A percentile compares a stretch with the other conserved stretches of the same genome.
phyloP scores from a whole-genome alignment of 1,140 invertebrate genomes.

The Drosophila virilis region DNA sequence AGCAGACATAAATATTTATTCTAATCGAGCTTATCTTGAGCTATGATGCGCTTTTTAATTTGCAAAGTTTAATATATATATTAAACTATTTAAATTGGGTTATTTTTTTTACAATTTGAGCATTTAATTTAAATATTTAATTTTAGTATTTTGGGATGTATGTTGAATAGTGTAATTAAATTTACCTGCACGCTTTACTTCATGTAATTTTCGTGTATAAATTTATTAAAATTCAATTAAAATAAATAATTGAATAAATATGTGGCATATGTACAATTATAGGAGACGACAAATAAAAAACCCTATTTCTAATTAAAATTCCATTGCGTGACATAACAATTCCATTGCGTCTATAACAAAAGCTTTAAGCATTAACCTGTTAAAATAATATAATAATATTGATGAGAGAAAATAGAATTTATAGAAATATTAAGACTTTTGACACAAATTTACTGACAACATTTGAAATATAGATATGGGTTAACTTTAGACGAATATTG shows the following conservation, averaged over 20 bases:
- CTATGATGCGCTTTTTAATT: background rate
- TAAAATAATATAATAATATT: background rate
- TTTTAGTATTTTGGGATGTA: conserved; percentile 5
- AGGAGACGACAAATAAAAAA: conserved; percentile 9
- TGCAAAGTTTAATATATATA: background rate
- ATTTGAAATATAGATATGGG: no score
- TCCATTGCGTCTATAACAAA: conserved; percentile 23
- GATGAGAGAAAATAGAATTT: background rate
- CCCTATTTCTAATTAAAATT: conserved; percentile 72
- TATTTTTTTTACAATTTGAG: no score
- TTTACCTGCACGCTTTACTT: conserved; percentile 1
- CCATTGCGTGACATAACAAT: conserved; percentile 49
- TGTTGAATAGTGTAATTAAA: conserved; percentile 4
- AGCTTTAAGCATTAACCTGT: no score
- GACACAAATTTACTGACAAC: no score
- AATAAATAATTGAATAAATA: conserved; percentile 71
- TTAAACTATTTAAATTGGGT: background rate
- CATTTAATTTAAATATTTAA: conserved; percentile 1
- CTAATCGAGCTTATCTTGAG: background rate
- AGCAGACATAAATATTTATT: conserved; percentile 1
- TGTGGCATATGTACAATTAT: conserved; percentile 1
- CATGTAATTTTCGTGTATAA: background rate
- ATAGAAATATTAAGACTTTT: no score
- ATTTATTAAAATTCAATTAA: conserved; percentile 67
- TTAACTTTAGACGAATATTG: no score